Conservation (phyloP, 2,888 invertebrate genomes). For the Trypoxylon attenuatum region DNA sequence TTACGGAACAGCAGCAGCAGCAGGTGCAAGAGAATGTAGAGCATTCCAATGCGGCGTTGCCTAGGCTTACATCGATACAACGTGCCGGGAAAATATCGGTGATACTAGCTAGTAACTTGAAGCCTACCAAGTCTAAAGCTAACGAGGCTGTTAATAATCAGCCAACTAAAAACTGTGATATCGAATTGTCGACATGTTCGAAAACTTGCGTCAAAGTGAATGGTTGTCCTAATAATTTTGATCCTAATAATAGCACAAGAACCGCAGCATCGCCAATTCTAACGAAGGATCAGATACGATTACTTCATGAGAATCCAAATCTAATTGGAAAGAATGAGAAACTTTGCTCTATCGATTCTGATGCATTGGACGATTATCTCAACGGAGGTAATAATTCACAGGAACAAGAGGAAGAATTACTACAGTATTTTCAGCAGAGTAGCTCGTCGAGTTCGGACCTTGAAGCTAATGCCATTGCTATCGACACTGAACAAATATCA, state of each 20-base stretch:
- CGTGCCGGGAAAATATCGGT: conserved; percentile 61
- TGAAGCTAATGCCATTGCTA: conserved; percentile 53
- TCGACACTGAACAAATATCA: conserved; percentile 62
- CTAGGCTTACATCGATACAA: conserved; percentile 53
- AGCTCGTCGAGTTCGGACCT: conserved; percentile 72
- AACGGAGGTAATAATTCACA: conserved; percentile 85
- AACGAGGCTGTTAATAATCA: conserved; percentile 50
- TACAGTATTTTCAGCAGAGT: conserved; percentile 86
- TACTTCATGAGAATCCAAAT: conserved; percentile 56
- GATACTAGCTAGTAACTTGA: conserved; percentile 60
- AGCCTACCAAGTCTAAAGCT: conserved; percentile 58
- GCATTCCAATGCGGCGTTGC: conserved; percentile 46
- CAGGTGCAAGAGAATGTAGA: conserved; percentile 44
- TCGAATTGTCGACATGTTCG: conserved; percentile 50
- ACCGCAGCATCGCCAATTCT: conserved; percentile 43
- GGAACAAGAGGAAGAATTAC: conserved; percentile 88
- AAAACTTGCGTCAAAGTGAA: conserved; percentile 60
- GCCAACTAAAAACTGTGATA: conserved; percentile 62
- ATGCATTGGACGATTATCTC: conserved; percentile 88
- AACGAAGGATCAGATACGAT: conserved; percentile 54
- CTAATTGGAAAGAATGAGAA: conserved; percentile 59
- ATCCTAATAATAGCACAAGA: conserved; percentile 23
- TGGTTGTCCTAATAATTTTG: conserved; percentile 44
- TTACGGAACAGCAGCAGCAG: conserved; percentile 54
- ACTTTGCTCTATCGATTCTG: conserved; percentile 86